Evolutionary conservation across 2,888 invertebrate genomes (phyloP).

Genomic region (Campoplex capitator): DNA sequence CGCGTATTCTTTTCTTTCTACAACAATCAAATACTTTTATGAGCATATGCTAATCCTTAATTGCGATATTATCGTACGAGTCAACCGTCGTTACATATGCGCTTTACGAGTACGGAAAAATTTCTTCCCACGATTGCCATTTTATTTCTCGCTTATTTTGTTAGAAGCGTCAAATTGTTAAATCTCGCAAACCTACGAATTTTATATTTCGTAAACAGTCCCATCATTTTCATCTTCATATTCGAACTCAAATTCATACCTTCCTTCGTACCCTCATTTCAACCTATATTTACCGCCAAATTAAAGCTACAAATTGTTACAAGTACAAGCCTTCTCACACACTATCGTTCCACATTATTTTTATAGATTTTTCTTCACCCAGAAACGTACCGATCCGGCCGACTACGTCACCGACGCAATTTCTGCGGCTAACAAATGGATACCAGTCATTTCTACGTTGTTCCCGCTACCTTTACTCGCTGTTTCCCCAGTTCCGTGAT

Average conservation of each 20-base stretch:
- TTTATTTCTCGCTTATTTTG: background rate
- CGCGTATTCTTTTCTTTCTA: background rate
- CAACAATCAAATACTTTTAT: conserved; percentile 8
- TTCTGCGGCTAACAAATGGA: conserved; percentile 28
- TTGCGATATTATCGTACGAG: conserved; percentile 28
- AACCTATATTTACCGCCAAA: background rate
- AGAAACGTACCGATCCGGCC: conserved; percentile 7
- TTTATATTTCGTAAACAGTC: background rate
- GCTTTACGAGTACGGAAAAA: background rate
- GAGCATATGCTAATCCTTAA: conserved; percentile 19
- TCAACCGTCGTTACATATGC: too few species aligned
- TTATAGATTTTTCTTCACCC: conserved; percentile 13
- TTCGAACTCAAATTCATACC: background rate
- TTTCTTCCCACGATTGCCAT: background rate
- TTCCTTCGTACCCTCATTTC: background rate
- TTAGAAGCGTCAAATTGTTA: background rate
- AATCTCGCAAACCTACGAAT: background rate
- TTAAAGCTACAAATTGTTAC: conserved; percentile 4
- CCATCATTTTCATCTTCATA: background rate
- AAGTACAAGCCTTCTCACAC: background rate
- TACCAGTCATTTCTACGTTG: conserved; percentile 19
- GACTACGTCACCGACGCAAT: conserved; percentile 30
- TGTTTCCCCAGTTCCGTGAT: conserved; percentile 53
- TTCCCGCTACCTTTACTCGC: background rate
- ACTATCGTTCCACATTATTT: background rate